Evolutionary conservation across 2,113 vertebrate species (phyloP).

Genomic region (Malaclemys terrapin): DNA sequence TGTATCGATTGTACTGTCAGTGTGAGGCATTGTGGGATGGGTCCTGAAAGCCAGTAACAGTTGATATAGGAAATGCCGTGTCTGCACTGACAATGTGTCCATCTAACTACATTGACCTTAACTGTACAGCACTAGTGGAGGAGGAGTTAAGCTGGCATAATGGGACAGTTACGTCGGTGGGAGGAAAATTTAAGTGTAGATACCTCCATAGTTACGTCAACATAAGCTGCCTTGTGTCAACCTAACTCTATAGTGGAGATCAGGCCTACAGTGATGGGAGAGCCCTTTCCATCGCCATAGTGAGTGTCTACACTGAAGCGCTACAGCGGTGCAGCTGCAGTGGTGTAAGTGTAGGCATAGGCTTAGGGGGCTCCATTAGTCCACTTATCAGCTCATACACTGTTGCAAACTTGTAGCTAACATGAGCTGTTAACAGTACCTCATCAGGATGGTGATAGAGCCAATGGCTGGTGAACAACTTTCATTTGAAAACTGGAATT

Average conservation of each 20-base stretch:
- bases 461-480: slow-evolving; percentile 33
- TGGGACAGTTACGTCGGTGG: too few relatives aligned
- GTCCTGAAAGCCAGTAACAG: neutral
- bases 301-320: neutral
- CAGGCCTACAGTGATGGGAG: neutral
- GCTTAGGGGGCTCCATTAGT: accelerated
- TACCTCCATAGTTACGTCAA: neutral
- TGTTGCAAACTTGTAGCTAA: neutral
- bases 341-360: neutral
- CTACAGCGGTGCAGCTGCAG: neutral
- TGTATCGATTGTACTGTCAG: neutral
- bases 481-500: neutral
- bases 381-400: too few relatives aligned
- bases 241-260: neutral
- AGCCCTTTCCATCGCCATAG: neutral
- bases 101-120: neutral
- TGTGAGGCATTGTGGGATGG: neutral
- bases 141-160: too few relatives aligned
- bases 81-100: neutral
- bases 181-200: neutral
- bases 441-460: slow-evolving; percentile 41
- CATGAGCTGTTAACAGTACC: slow-evolving; percentile 43
- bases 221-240: neutral
- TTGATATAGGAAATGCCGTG: neutral
- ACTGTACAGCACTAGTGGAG: neutral